Base-by-base conservation (phyloP, 2,888 invertebrate species). In the Craniophora ligustri region DNA sequence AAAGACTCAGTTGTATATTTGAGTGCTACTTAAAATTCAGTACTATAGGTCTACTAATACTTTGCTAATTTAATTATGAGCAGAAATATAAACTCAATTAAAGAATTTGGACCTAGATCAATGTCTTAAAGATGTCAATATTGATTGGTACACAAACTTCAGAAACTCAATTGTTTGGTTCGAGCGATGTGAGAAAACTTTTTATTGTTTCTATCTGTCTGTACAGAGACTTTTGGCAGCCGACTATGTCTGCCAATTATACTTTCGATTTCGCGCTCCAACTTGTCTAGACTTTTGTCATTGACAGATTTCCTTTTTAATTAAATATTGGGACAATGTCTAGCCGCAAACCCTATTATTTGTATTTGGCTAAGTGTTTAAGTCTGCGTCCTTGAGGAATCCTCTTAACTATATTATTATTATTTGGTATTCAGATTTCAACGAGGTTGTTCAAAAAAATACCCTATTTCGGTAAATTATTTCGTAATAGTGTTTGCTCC, bases 151-250 rank as follows among this genome's bases (percentile, higher is more conserved):
- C n/a, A n/a, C n/a, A 7, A 18, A 8, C 18, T 8, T 2, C 11
- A 36, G 21, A 14, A 19, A 34, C 30, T 34, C 19, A 39, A 31
- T 7, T 18, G 35, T 7, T 26, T 13, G 10, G n/a, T 30, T 21
- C 38, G 23, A 8, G 5, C 13, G 55, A 41, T 49, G 59, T 50
- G 34, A 66, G 34, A 59, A 51, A 44, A 40, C 34, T 51, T 66
- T 51, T 26, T 41, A 44, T 60, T 53, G 61, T 66, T 46, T 35
- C 51, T 48, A 53, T 53, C 60, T 48, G 61, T 53, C 60, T 63
- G 30, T 8, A 14, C 19, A 32, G 13, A 48, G 35, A 44, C 32
- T 41, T 16, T 67, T 64, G 67, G 47, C 61, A 38, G 23, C 61
- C 41, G 44, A 40, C 31, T 18, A 19, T 10, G 41, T 30, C 28